Evolutionary conservation across 2,797 vertebrate species (phyloP).

Genomic region (Sphaeramia orbicularis): DNA sequence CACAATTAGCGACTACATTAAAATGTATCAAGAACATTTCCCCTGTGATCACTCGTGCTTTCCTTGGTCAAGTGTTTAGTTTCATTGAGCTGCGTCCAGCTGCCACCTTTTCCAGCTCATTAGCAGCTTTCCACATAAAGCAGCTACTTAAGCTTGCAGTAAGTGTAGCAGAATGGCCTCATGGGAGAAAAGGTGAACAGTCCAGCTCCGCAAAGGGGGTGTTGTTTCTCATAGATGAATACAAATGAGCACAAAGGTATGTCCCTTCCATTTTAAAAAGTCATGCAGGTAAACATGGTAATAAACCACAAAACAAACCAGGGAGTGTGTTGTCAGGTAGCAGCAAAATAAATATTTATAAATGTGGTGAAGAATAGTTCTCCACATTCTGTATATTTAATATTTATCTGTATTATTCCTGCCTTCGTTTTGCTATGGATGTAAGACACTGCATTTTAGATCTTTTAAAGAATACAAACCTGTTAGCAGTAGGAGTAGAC

Average conservation of each 20-base stretch:
- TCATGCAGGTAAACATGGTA: background rate
- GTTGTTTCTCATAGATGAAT: conserved; percentile 54
- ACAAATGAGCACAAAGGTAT: conserved; percentile 41
- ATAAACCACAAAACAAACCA: background rate
- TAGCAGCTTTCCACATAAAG: conserved; percentile 53
- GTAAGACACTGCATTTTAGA: conserved; percentile 6
- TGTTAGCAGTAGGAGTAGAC: conserved; percentile 38
- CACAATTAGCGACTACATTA: conserved; percentile 25
- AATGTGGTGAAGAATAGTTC: conserved; percentile 10
- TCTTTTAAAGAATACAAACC: conserved; percentile 17
- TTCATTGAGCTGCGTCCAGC: conserved; percentile 57
- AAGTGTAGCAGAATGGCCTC: conserved; percentile 50
- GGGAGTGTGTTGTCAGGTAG: background rate
- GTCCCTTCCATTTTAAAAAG: conserved; percentile 34
- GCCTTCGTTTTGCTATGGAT: background rate
- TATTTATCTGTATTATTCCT: conserved; percentile 38
- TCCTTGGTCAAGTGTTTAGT: conserved; percentile 41
- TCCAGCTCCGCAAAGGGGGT: conserved; percentile 25
- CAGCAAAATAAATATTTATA: conserved; percentile 12
- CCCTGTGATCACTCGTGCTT: conserved; percentile 24
- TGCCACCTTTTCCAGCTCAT: conserved; percentile 63
- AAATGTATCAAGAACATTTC: conserved; percentile 27
- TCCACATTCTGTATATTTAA: conserved; percentile 19
- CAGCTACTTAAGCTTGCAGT: conserved; percentile 61
- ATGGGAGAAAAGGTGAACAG: conserved; percentile 55